A percentile compares a stretch with the other conserved stretches of the same genome.
These are phyloP conservation scores for Neuroscelio doddi DNA, from an alignment of 2,888 invertebrate genomes.

Conservation along the genomic window DNA sequence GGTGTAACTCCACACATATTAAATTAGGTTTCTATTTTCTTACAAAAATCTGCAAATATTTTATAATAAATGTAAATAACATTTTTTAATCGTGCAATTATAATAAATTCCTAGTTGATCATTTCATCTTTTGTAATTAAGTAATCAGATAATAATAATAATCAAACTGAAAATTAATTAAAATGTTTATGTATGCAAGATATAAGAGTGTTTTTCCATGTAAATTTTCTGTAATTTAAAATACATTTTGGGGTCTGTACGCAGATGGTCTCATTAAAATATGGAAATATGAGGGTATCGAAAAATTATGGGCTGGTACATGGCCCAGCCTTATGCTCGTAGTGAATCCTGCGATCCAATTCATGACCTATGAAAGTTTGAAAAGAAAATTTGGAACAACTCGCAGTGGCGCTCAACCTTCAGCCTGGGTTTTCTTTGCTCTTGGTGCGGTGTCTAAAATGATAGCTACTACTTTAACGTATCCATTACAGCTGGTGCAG, in stretches of 20 bases:
- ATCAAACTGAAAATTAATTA: too few relatives aligned
- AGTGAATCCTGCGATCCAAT: conserved; percentile 92
- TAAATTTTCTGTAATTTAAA: too few relatives aligned
- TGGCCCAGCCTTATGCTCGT: conserved; percentile 89
- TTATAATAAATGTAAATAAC: too few relatives aligned
- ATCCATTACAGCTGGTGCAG: conserved; percentile 91
- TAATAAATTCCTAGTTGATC: too few relatives aligned
- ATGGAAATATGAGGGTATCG: conserved; percentile 81
- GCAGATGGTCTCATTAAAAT: conserved; percentile 82
- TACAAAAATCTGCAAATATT: too few relatives aligned
- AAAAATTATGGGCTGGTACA: conserved; percentile 88
- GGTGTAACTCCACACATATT: too few relatives aligned
- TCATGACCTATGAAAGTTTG: conserved; percentile 91
- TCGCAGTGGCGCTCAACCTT: conserved; percentile 74
- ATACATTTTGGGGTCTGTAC: not conserved
- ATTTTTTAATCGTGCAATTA: too few relatives aligned
- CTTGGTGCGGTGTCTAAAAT: conserved; percentile 91
- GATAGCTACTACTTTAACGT: conserved; percentile 89
- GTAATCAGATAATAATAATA: too few relatives aligned
- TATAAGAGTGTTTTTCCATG: too few relatives aligned
- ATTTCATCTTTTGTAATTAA: too few relatives aligned
- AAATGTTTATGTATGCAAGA: too few relatives aligned
- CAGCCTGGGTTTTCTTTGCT: conserved; percentile 78
- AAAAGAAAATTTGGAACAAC: conserved; percentile 80
- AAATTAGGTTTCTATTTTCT: too few relatives aligned